These are phyloP conservation scores for Clivina fossor DNA, from an alignment of 2,888 invertebrate genomes.

Conservation along the genomic window DNA sequence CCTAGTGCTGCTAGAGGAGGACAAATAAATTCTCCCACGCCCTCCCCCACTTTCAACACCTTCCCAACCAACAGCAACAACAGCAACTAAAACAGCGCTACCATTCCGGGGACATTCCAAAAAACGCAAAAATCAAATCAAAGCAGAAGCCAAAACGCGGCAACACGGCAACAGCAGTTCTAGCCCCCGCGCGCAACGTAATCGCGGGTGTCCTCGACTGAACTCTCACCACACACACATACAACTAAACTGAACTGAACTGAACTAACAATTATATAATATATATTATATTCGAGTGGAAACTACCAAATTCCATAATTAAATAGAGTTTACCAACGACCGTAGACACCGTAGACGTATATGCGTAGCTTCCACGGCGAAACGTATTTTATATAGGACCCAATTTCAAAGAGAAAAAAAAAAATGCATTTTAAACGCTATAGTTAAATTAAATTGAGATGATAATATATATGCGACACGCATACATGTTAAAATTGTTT, in stretches of 20 bases:
- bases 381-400: constrained; percentile 44
- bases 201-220: constrained; percentile 6
- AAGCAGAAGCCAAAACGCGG: background rate
- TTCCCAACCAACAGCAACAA: background rate
- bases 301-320: constrained; percentile 41
- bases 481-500: constrained; percentile 40
- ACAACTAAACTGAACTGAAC: constrained; percentile 42
- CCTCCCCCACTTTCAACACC: background rate
- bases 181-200: constrained; percentile 5
- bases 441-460: constrained; percentile 39
- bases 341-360: constrained; percentile 42
- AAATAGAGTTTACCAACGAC: constrained; percentile 42
- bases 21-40: constrained; percentile 45
- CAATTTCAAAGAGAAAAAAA: constrained; percentile 15
- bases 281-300: constrained; percentile 43
- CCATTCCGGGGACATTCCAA: too few relatives aligned
- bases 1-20: constrained; percentile 77
- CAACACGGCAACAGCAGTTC: background rate
- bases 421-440: constrained; percentile 35
- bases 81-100: background rate
- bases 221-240: too few relatives aligned
- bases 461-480: constrained; percentile 38
- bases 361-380: constrained; percentile 46
- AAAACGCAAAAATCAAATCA: too few relatives aligned
- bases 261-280: too few relatives aligned